A percentile compares a stretch with the other conserved stretches of the same genome.
These are phyloP conservation scores for Dendrocincla tyrannina DNA, from an alignment of 2,797 vertebrate genomes.

Conservation along the genomic window DNA sequence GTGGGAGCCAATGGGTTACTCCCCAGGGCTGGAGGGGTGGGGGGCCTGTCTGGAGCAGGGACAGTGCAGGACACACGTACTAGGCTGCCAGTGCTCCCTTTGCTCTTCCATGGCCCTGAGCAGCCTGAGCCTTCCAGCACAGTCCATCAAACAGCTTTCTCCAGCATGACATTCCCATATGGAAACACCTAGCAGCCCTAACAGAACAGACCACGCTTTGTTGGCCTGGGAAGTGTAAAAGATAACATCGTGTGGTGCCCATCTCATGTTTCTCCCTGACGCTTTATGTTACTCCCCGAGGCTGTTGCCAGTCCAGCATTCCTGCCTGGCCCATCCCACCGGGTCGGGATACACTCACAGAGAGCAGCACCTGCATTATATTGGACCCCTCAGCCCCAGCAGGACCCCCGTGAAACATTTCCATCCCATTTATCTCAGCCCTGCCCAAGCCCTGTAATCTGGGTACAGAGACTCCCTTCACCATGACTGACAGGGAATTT, in stretches of 20 bases:
- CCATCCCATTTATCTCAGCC: not conserved
- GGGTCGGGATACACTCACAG: accelerated
- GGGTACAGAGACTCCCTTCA: not conserved
- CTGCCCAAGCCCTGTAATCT: not conserved
- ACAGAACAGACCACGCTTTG: not conserved
- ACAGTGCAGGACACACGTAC: accelerated
- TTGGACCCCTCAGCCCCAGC: not conserved
- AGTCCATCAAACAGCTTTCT: not conserved
- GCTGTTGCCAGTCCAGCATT: not conserved
- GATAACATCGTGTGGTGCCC: conserved; percentile 12
- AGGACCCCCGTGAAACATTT: not conserved
- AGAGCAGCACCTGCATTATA: not conserved
- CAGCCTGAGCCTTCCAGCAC: not conserved
- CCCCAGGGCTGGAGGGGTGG: not conserved
- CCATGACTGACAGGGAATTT: not conserved
- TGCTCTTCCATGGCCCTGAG: not conserved
- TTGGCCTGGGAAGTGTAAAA: not conserved
- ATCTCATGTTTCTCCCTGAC: not conserved
- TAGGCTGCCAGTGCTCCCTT: accelerated
- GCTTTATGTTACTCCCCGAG: not conserved
- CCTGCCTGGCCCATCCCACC: not conserved
- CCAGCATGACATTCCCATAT: accelerated
- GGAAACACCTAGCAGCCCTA: not conserved
- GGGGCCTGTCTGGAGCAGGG: not conserved
- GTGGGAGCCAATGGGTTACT: not conserved